A percentile compares a stretch with the other conserved stretches of the same genome.
Evolutionary conservation across 1,140 invertebrate genomes (phyloP).

Genomic region (Cotesia typhae): DNA sequence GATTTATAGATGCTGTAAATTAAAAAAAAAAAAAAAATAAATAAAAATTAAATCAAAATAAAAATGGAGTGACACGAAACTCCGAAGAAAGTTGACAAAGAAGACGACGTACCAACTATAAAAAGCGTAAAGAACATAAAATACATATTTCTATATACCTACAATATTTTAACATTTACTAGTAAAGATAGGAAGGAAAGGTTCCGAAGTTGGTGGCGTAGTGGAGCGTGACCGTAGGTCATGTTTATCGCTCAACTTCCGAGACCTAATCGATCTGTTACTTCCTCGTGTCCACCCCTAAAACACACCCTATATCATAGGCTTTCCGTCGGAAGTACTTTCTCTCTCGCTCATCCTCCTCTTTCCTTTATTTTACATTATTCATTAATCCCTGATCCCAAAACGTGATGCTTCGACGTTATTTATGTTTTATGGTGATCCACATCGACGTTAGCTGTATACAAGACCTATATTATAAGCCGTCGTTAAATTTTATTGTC

Average conservation of each 20-base stretch:
- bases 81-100: conserved; percentile 2
- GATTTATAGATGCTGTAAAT: conserved; percentile 28
- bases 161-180: conserved; percentile 20
- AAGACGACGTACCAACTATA: neutral
- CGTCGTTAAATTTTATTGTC: no score
- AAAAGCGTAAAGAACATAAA: conserved; percentile 3
- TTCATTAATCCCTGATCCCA: no score
- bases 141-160: neutral
- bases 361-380: no score
- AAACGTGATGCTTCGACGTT: no score
- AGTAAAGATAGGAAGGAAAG: conserved; percentile 11
- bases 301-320: conserved; percentile 11
- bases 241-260: conserved; percentile 52
- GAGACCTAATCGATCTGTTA: conserved; percentile 52
- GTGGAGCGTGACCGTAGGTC: conserved; percentile 50
- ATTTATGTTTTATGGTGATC: no score
- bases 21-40: neutral
- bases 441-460: no score
- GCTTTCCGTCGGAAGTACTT: conserved; percentile 19
- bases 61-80: neutral
- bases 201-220: conserved; percentile 36
- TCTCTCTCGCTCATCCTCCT: neutral
- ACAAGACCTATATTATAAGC: no score
- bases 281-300: conserved; percentile 18
- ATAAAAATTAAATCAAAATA: neutral